phyloP scores from a whole-genome alignment of 2,797 vertebrate species.

The Eleutherodactylus coqui region DNA sequence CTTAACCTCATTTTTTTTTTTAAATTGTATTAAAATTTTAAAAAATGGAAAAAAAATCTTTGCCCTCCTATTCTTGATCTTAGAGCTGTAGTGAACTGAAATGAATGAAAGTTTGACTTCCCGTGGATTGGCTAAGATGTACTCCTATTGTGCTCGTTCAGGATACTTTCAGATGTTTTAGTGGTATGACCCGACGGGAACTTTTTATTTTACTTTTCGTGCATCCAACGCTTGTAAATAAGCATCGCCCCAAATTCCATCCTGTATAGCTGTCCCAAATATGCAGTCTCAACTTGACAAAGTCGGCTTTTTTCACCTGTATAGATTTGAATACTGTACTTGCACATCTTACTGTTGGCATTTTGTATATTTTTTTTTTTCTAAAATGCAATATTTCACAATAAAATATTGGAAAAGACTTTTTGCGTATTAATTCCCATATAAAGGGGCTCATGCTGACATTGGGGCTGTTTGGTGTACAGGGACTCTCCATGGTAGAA shows the following conservation, averaged over 20 bases:
- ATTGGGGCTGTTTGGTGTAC: too few relatives aligned
- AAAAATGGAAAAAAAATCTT: conserved; percentile 30
- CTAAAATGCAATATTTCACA: conserved; percentile 89
- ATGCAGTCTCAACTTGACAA: conserved; percentile 75
- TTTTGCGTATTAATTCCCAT: background rate
- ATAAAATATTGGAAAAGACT: conserved; percentile 69
- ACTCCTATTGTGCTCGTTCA: conserved; percentile 77
- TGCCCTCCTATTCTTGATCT: conserved; percentile 46
- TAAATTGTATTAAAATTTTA: conserved; percentile 37
- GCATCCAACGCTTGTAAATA: conserved; percentile 88
- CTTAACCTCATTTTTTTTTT: conserved; percentile 65
- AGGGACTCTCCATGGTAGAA: too few relatives aligned
- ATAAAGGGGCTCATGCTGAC: too few relatives aligned
- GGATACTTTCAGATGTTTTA: conserved; percentile 79
- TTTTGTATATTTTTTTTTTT: conserved; percentile 88
- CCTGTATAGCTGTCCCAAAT: conserved; percentile 80
- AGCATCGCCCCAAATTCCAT: conserved; percentile 80
- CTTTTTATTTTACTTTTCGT: conserved; percentile 67
- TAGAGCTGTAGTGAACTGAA: conserved; percentile 71
- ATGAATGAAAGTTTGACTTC: conserved; percentile 72
- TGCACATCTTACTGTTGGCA: conserved; percentile 85
- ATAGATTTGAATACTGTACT: conserved; percentile 85
- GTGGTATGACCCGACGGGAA: conserved; percentile 83
- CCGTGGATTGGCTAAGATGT: conserved; percentile 74
- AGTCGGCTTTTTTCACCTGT: conserved; percentile 81